Percentiles rank a stretch among this genome's conserved stretches.
Conservation (phyloP, 53 echinoderm and acorn worm genomes). For the Henricia sp. region DNA sequence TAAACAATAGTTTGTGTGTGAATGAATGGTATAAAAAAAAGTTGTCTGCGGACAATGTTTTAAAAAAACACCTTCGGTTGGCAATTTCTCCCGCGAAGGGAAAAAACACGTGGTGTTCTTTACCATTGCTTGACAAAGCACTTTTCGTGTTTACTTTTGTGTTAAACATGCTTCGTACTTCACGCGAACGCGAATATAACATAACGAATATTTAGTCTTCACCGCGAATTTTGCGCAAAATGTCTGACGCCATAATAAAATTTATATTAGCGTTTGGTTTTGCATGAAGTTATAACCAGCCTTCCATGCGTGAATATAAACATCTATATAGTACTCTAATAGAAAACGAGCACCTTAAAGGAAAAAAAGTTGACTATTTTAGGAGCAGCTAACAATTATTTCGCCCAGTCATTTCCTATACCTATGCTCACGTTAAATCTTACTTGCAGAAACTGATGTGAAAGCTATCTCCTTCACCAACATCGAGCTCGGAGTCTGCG, state of each 20-base stretch:
- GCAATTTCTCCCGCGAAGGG: neutral
- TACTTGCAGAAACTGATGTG: neutral
- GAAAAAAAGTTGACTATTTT: too few species aligned
- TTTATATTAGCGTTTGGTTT: too few species aligned
- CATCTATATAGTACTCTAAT: neutral
- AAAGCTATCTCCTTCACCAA: neutral
- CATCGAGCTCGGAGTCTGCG: constrained; percentile 17
- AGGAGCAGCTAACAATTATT: too few species aligned
- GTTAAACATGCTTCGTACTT: too few species aligned
- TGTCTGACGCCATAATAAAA: too few species aligned
- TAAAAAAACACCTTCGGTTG: neutral
- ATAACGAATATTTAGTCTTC: too few species aligned
- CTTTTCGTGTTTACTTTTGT: too few species aligned
- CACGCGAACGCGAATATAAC: too few species aligned
- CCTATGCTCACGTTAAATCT: neutral
- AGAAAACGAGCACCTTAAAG: neutral
- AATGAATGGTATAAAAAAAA: neutral
- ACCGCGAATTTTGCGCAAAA: too few species aligned
- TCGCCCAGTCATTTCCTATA: neutral
- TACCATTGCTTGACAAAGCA: too few species aligned
- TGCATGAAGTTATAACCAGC: too few species aligned
- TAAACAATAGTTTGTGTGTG: neutral
- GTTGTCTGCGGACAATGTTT: neutral
- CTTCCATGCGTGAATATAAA: neutral
- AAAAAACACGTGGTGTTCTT: neutral